phyloP scores from a whole-genome alignment of 2,888 invertebrate genomes.

The Synanthedon myopaeformis region DNA sequence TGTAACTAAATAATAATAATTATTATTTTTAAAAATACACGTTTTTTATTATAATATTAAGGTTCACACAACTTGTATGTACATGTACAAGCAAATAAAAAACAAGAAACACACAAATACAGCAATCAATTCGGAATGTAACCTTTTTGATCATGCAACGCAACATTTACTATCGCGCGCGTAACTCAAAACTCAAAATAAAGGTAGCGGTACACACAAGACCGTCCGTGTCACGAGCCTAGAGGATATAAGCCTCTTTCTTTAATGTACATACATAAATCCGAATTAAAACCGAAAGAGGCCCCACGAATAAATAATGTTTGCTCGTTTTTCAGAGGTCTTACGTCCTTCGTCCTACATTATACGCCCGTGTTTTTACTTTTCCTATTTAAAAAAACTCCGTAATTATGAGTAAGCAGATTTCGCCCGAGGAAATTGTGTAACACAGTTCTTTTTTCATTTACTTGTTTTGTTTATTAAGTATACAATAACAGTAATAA shows the following conservation, averaged over 20 bases:
- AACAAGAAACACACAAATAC: too few relatives aligned
- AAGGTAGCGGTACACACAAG: conserved; percentile 18
- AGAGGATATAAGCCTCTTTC: conserved; percentile 43
- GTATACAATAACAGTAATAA: neutral
- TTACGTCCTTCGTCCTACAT: conserved; percentile 50
- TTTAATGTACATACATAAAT: conserved; percentile 63
- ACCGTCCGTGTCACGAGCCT: conserved; percentile 25
- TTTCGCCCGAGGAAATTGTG: conserved; percentile 24
- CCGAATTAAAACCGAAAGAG: conserved; percentile 62
- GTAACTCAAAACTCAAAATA: conserved; percentile 10
- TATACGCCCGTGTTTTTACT: conserved; percentile 49
- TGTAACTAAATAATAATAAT: too few relatives aligned
- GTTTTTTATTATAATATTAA: too few relatives aligned
- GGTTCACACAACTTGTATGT: too few relatives aligned
- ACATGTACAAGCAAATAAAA: too few relatives aligned
- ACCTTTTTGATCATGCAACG: conserved; percentile 6
- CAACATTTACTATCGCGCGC: conserved; percentile 1
- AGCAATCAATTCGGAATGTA: too few relatives aligned
- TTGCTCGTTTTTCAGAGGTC: conserved; percentile 57
- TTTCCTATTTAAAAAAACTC: conserved; percentile 46
- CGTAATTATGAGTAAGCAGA: conserved; percentile 57
- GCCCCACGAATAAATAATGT: conserved; percentile 56
- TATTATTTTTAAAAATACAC: too few relatives aligned
- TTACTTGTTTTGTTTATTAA: conserved; percentile 5
- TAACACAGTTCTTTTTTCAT: conserved; percentile 19